Conservation (phyloP, 2,113 vertebrate genomes). For the Anser cygnoides region DNA sequence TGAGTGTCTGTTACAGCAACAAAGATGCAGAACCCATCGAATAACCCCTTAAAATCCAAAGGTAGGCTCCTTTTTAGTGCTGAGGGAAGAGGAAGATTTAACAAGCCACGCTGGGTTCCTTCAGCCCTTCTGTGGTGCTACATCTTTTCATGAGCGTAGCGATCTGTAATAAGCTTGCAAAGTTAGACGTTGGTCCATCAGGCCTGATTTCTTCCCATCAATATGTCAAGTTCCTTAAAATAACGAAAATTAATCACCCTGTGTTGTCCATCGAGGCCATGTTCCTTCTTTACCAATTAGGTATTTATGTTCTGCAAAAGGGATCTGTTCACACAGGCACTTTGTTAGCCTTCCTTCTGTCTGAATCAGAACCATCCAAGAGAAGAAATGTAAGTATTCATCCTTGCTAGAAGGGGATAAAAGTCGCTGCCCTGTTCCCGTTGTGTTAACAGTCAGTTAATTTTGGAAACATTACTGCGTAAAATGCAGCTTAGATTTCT, state of each 20-base stretch:
- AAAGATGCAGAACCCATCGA: not conserved
- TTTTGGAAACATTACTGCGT: not conserved
- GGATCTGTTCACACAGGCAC: not conserved
- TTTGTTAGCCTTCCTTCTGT: not conserved
- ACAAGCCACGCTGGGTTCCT: not conserved
- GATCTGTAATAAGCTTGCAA: not conserved
- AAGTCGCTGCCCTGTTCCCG: not conserved
- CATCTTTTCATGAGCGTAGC: not conserved
- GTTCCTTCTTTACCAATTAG: not conserved
- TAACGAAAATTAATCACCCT: not conserved
- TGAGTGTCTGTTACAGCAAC: not conserved
- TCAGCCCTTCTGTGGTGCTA: not conserved
- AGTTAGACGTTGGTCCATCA: not conserved
- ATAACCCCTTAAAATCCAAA: slow-evolving; percentile 2
- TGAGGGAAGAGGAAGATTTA: not conserved
- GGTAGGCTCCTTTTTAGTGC: not conserved
- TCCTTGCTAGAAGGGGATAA: not conserved
- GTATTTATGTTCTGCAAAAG: not conserved
- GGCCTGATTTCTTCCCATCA: not conserved
- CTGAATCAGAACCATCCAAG: not conserved
- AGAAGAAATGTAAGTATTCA: not conserved
- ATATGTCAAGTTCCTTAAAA: not conserved
- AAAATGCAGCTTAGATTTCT: not conserved
- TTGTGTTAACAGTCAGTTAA: not conserved
- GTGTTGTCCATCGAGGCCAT: not conserved